phyloP scores from a whole-genome alignment of 2,888 invertebrate species.

The Rhamnusium bicolor region DNA sequence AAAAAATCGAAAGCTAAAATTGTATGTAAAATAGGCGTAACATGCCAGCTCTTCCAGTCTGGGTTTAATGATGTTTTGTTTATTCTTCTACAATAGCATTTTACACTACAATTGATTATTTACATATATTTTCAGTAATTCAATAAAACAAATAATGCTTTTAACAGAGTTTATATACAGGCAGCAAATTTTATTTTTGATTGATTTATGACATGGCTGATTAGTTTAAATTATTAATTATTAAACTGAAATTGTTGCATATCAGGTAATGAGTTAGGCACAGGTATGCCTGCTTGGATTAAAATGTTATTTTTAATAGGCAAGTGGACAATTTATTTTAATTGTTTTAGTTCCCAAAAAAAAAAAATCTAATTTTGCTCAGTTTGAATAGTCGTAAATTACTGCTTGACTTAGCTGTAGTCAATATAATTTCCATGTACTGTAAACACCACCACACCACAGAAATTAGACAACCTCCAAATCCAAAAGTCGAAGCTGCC shows the following conservation, averaged over 20 bases:
- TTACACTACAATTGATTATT: background rate
- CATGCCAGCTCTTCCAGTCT: background rate
- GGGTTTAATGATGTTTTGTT: background rate
- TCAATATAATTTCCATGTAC: too few relatives aligned
- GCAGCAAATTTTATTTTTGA: background rate
- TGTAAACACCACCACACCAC: too few relatives aligned
- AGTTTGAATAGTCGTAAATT: too few relatives aligned
- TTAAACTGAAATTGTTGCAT: background rate
- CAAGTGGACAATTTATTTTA: too few relatives aligned
- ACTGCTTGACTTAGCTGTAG: too few relatives aligned
- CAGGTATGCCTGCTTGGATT: too few relatives aligned
- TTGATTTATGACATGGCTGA: background rate
- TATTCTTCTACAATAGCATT: too few relatives aligned
- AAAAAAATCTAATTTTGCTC: too few relatives aligned
- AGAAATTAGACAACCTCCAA: too few relatives aligned
- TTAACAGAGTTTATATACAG: background rate
- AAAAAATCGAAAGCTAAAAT: background rate
- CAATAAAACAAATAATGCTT: slow-evolving; percentile 5
- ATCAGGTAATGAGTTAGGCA: background rate
- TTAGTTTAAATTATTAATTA: background rate
- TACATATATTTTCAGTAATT: slow-evolving; percentile 15
- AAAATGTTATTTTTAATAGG: too few relatives aligned
- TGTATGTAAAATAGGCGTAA: background rate
- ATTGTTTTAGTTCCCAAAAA: too few relatives aligned
- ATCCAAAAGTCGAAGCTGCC: too few relatives aligned